Conservation (phyloP, 2,888 invertebrate genomes). For the Plagodis dolabraria region DNA sequence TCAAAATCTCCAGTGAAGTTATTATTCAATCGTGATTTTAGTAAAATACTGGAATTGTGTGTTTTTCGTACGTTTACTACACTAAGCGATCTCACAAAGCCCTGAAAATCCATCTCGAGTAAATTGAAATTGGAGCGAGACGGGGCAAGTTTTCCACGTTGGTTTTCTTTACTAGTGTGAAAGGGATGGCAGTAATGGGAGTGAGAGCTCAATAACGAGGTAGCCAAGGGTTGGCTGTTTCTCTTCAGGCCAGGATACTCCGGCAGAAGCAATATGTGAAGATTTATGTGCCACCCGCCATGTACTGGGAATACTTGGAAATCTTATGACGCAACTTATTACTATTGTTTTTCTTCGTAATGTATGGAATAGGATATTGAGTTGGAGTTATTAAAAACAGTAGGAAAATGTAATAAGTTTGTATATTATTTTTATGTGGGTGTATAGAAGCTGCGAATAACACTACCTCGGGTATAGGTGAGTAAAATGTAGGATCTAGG, state of each 20-base stretch:
- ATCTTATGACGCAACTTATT: slow-evolving; percentile 70
- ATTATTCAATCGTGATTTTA: no score
- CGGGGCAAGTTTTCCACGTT: slow-evolving; percentile 45
- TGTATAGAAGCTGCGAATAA: no score
- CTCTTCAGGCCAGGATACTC: slow-evolving; percentile 74
- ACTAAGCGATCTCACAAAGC: slow-evolving; percentile 71
- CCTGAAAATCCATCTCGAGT: slow-evolving; percentile 84
- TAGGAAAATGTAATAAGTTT: slow-evolving; percentile 2
- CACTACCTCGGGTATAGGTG: no score
- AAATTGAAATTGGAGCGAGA: slow-evolving; percentile 84
- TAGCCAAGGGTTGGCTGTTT: slow-evolving; percentile 84
- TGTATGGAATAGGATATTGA: slow-evolving; percentile 38
- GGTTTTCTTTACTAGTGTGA: slow-evolving; percentile 47
- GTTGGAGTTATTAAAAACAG: slow-evolving; percentile 30
- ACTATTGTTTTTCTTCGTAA: slow-evolving; percentile 60
- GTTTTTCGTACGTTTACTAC: slow-evolving; percentile 40
- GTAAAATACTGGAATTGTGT: neutral
- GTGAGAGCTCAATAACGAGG: slow-evolving; percentile 86
- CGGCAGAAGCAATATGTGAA: slow-evolving; percentile 77
- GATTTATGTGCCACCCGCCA: slow-evolving; percentile 76
- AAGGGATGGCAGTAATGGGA: slow-evolving; percentile 61
- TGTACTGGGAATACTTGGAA: slow-evolving; percentile 66
- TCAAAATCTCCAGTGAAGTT: no score
- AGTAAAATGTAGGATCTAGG: no score
- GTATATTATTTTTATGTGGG: no score